A percentile compares a stretch with the other conserved stretches of the same genome.
Evolutionary conservation across 1,140 invertebrate genomes (phyloP).

Genomic region (Drosophila fuyamai): DNA sequence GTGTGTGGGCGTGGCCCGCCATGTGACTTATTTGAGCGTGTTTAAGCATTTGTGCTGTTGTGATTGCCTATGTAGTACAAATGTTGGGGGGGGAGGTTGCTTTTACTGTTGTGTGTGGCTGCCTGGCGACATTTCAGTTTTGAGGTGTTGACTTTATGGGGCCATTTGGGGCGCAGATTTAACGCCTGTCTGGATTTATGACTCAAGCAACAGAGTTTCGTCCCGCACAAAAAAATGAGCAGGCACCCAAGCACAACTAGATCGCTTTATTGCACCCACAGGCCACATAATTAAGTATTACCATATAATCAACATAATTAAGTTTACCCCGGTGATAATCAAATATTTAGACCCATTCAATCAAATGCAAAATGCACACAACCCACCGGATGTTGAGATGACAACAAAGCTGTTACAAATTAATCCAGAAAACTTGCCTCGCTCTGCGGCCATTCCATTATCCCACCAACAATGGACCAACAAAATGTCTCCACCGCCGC

Average conservation of each 20-base stretch:
- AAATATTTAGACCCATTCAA: constrained; percentile 45
- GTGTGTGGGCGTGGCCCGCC: constrained; percentile 70
- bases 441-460: constrained; percentile 36
- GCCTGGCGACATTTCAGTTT: constrained; percentile 49
- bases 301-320: constrained; percentile 25
- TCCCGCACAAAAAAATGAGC: not conserved
- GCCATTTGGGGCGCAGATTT: constrained; percentile 53
- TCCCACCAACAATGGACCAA: constrained; percentile 12
- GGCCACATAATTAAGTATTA: constrained; percentile 33
- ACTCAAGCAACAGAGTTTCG: constrained; percentile 43
- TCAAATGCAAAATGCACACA: constrained; percentile 44
- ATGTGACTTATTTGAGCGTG: constrained; percentile 74
- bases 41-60: constrained; percentile 64
- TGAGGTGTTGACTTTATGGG: constrained; percentile 65
- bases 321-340: constrained; percentile 25
- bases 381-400: not conserved
- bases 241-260: not conserved
- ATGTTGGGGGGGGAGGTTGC: not conserved
- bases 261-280: constrained; percentile 9
- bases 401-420: constrained; percentile 55
- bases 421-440: constrained; percentile 48
- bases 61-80: constrained; percentile 65
- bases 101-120: constrained; percentile 3
- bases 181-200: constrained; percentile 59
- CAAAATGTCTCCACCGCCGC: constrained; percentile 40